phyloP scores from a whole-genome alignment of 2,797 vertebrate species.

The Thamnophis elegans region DNA sequence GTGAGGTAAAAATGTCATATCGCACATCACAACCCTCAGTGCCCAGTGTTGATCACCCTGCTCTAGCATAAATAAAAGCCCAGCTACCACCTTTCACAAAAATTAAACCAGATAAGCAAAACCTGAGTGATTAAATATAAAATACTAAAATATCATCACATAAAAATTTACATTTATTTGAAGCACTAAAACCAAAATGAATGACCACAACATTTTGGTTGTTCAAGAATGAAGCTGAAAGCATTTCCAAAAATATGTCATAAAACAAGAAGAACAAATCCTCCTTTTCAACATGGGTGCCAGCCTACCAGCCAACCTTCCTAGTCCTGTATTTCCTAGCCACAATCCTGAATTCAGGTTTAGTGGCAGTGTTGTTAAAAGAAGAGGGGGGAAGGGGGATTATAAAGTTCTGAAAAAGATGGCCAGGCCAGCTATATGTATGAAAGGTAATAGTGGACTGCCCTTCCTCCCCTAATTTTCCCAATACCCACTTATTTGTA shows the following conservation, averaged over 20 bases:
- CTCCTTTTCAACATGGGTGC: neutral
- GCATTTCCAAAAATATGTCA: neutral
- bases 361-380: neutral
- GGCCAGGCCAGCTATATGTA: neutral
- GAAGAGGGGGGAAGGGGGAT: accelerated
- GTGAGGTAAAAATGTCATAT: neutral
- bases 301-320: neutral
- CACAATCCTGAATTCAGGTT: neutral
- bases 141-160: neutral
- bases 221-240: neutral
- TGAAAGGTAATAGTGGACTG: neutral
- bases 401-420: neutral
- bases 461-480: neutral
- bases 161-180: neutral
- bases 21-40: neutral
- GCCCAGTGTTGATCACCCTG: neutral
- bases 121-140: neutral
- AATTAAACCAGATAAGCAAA: neutral
- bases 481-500: neutral
- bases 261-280: neutral
- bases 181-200: neutral
- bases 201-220: neutral
- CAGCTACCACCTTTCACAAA: neutral
- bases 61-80: neutral
- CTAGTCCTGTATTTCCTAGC: neutral